Evolutionary conservation across 2,113 vertebrate species (phyloP).

Genomic region (Pagrus major): DNA sequence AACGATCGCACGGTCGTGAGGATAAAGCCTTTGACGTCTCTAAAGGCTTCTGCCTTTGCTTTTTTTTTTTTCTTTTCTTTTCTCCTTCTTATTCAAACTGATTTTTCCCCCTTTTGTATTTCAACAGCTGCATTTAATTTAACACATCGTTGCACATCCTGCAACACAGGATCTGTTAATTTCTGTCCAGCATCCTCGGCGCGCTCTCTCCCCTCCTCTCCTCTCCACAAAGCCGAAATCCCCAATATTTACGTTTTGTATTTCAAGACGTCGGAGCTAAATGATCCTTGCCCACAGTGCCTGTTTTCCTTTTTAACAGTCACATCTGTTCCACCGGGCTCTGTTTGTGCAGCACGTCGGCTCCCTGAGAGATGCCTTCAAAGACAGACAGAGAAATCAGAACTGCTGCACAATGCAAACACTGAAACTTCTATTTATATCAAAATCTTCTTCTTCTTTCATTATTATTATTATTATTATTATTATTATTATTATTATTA

Average conservation of each 20-base stretch:
- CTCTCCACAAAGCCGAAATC: constrained; percentile 70
- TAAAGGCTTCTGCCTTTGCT: constrained; percentile 41
- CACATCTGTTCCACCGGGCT: constrained; percentile 81
- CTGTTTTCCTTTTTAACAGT: constrained; percentile 76
- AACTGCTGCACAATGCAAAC: too few relatives aligned
- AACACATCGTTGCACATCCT: constrained; percentile 89
- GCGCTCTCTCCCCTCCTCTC: constrained; percentile 48
- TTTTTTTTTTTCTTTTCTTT: constrained; percentile 25
- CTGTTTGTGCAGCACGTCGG: constrained; percentile 77
- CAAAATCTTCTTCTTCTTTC: neutral
- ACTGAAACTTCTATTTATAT: neutral
- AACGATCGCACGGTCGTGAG: constrained; percentile 48
- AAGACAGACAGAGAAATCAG: constrained; percentile 53
- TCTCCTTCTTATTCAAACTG: constrained; percentile 61
- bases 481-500: neutral
- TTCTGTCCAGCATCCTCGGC: constrained; percentile 66
- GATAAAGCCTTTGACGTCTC: constrained; percentile 55
- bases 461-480: neutral
- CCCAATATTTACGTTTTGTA: constrained; percentile 85
- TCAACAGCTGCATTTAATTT: constrained; percentile 89
- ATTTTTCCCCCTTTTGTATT: constrained; percentile 69
- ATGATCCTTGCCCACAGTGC: constrained; percentile 82
- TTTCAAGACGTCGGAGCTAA: constrained; percentile 85
- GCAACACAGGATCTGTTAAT: constrained; percentile 85
- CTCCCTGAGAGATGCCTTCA: constrained; percentile 73